Percentiles rank a stretch among this genome's conserved stretches.
These are phyloP conservation scores for Syrista parreyssii DNA, from an alignment of 2,888 invertebrate genomes.

Conservation along the genomic window DNA sequence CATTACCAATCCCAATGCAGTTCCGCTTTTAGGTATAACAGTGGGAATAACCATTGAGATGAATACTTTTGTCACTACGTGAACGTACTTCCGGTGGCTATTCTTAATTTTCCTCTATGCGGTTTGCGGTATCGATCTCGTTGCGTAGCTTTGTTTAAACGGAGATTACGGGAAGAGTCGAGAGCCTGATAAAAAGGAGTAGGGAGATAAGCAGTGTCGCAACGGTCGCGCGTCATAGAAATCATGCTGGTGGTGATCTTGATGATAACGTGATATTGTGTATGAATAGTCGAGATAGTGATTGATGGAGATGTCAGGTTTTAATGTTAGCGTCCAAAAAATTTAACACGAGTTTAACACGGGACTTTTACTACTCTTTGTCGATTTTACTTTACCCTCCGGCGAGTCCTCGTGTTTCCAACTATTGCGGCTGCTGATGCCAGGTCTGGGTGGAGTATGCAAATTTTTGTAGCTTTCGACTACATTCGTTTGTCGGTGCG, in stretches of 20 bases:
- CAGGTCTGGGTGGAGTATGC: conserved; percentile 37
- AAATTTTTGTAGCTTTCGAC: conserved; percentile 46
- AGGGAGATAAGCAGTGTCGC: neutral
- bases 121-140: conserved; percentile 6
- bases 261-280: neutral
- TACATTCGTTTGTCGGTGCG: conserved; percentile 44
- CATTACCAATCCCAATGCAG: neutral
- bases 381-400: neutral
- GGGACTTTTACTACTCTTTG: neutral
- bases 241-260: neutral
- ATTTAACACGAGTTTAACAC: neutral
- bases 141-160: neutral
- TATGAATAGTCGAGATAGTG: neutral
- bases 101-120: neutral
- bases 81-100: neutral
- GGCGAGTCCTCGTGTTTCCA: neutral
- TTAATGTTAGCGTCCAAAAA: neutral
- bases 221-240: neutral
- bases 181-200: neutral
- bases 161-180: neutral
- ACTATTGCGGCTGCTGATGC: neutral
- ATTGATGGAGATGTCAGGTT: neutral
- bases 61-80: neutral
- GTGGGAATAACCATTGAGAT: neutral
- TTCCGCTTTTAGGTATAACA: neutral